Evolutionary conservation across 2,888 invertebrate species (phyloP).

Genomic region (Selenia dentaria): DNA sequence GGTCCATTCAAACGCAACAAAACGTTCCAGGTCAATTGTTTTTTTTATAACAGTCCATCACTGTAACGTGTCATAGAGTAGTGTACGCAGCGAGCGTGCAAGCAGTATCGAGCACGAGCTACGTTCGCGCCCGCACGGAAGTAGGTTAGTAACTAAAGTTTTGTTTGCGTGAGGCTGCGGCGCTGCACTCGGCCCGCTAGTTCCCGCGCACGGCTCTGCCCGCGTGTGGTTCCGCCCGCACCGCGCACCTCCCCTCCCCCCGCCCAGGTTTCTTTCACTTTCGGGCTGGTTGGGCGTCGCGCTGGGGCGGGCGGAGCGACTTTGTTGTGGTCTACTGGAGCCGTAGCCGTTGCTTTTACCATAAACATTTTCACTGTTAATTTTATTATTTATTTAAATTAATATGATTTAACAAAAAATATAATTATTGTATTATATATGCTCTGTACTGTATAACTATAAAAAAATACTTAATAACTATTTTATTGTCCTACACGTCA

Average conservation of each 20-base stretch:
- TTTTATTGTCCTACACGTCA: no score
- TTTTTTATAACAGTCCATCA: constrained; percentile 71
- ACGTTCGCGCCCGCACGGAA: constrained; percentile 81
- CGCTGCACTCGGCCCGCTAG: constrained; percentile 68
- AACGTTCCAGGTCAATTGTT: constrained; percentile 36
- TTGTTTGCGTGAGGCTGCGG: constrained; percentile 84
- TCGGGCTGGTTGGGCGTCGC: constrained; percentile 43
- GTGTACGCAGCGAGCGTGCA: constrained; percentile 50
- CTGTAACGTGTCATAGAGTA: constrained; percentile 63
- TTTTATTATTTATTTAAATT: no score
- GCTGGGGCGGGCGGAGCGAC: constrained; percentile 19
- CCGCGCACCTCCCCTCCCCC: constrained; percentile 46
- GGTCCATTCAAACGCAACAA: constrained; percentile 70
- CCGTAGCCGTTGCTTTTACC: constrained; percentile 10
- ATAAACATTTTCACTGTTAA: no score
- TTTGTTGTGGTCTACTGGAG: constrained; percentile 11
- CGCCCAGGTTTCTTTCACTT: constrained; percentile 74
- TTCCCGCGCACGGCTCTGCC: constrained; percentile 52
- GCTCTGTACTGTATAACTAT: no score
- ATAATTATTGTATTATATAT: no score
- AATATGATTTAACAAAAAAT: no score
- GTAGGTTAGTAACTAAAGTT: constrained; percentile 85
- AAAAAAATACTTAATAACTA: no score
- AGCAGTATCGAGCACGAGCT: constrained; percentile 62
- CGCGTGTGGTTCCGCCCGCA: constrained; percentile 47